These are phyloP conservation scores for Cheilosia pagana DNA, from an alignment of 2,888 invertebrate genomes.

Conservation along the genomic window DNA sequence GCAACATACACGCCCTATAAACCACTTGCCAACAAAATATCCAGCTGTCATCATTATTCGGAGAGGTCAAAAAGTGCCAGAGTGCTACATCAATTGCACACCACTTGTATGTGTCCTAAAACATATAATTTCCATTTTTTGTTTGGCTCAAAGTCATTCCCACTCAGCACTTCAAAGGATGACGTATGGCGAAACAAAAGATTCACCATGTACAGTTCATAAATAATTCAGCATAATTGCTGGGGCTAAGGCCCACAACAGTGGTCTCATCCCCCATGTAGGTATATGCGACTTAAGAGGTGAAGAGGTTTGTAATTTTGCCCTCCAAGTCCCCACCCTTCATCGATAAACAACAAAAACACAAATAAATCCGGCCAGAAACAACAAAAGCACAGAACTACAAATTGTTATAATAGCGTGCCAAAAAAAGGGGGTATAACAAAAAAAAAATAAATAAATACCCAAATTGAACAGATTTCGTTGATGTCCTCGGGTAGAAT, in stretches of 20 bases:
- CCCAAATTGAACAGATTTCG: slow-evolving; percentile 63
- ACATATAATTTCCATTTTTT: slow-evolving; percentile 22
- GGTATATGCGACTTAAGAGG: neutral
- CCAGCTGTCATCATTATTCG: slow-evolving; percentile 8
- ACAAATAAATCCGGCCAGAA: slow-evolving; percentile 43
- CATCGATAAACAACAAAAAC: slow-evolving; percentile 42
- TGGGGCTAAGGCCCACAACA: slow-evolving; percentile 8
- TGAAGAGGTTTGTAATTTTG: slow-evolving; percentile 9
- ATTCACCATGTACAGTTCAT: neutral
- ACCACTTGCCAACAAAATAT: neutral
- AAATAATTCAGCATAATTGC: slow-evolving; percentile 31
- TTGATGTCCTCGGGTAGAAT: slow-evolving; percentile 50
- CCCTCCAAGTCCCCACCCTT: neutral
- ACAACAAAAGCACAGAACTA: slow-evolving; percentile 30
- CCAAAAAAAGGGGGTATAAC: slow-evolving; percentile 29
- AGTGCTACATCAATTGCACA: slow-evolving; percentile 18
- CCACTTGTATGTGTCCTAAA: slow-evolving; percentile 30
- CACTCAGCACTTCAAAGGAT: slow-evolving; percentile 13
- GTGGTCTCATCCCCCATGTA: slow-evolving; percentile 20
- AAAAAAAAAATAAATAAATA: slow-evolving; percentile 34
- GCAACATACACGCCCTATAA: too few relatives aligned
- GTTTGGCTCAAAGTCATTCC: slow-evolving; percentile 4
- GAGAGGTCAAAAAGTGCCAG: neutral
- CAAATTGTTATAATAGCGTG: slow-evolving; percentile 59
- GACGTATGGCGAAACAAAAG: neutral